Conservation (phyloP, 2,797 vertebrate genomes). For the Pitangus sulphuratus region DNA sequence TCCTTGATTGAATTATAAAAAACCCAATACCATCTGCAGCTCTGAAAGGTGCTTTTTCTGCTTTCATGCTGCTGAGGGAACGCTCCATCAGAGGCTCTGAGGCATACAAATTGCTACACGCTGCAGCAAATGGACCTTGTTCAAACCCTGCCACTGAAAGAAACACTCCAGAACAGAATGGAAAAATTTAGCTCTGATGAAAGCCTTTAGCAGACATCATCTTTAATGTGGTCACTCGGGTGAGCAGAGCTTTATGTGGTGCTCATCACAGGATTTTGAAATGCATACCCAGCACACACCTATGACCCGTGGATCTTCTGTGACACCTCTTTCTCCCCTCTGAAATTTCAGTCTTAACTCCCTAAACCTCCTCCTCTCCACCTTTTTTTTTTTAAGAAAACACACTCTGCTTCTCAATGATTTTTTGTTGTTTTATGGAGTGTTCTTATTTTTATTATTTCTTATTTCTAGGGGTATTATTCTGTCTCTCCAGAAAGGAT, state of each 20-base stretch:
- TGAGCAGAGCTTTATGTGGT: not conserved
- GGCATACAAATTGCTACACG: not conserved
- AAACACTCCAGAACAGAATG: not conserved
- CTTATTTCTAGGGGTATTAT: not conserved
- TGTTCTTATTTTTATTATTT: not conserved
- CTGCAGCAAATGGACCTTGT: conserved; percentile 8
- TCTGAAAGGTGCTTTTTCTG: not conserved
- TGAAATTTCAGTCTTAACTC: not conserved
- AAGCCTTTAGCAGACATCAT: not conserved
- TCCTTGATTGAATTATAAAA: not conserved
- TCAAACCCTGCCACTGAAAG: not conserved
- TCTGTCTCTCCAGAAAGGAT: not conserved
- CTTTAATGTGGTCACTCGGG: not conserved
- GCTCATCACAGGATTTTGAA: not conserved
- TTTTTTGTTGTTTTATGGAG: not conserved
- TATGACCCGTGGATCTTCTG: not conserved
- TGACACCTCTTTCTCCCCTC: not conserved
- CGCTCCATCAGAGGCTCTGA: not conserved
- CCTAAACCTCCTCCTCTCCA: not conserved
- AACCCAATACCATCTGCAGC: not conserved
- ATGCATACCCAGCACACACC: not conserved
- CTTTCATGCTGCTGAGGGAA: not conserved
- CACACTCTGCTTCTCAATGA: not conserved
- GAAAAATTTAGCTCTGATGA: not conserved
- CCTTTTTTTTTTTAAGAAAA: not conserved